phyloP scores from a whole-genome alignment of 1,140 invertebrate genomes.

The Yoshiicerus persimilis region DNA sequence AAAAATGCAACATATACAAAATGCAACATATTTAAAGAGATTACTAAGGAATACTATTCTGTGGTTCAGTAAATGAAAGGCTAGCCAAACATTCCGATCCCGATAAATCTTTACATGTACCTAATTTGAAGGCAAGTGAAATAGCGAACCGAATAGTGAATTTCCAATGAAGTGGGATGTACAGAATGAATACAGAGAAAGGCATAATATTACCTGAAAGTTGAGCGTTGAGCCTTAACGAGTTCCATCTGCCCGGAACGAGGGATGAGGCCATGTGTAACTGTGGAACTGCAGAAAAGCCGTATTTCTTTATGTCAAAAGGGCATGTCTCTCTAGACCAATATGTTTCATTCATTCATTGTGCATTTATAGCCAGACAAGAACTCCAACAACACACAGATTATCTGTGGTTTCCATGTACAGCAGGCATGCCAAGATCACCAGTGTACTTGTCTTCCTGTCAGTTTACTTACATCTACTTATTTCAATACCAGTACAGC shows the following conservation, averaged over 20 bases:
- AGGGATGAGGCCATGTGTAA: background rate
- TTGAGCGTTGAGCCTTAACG: slow-evolving; percentile 46
- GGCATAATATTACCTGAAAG: slow-evolving; percentile 38
- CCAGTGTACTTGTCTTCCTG: background rate
- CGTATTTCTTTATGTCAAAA: slow-evolving; percentile 42
- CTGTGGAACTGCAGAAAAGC: background rate
- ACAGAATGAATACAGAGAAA: background rate
- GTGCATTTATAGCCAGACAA: background rate
- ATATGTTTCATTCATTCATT: slow-evolving; percentile 10
- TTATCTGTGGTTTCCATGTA: background rate
- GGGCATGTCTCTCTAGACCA: slow-evolving; percentile 38
- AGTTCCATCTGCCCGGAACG: slow-evolving; percentile 49
- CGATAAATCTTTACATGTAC: background rate
- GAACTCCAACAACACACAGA: background rate
- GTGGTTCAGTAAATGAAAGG: too few species aligned
- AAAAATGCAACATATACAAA: too few species aligned
- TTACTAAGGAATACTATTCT: too few species aligned
- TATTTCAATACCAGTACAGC: background rate
- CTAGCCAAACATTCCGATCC: background rate
- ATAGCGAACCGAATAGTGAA: background rate
- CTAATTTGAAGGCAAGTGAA: background rate
- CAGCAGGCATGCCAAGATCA: background rate
- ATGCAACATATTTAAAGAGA: too few species aligned
- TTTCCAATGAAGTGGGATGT: background rate
- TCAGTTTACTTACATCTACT: background rate